Base-by-base conservation (phyloP, 2,888 invertebrate genomes). In the Agriotes lineatus region DNA sequence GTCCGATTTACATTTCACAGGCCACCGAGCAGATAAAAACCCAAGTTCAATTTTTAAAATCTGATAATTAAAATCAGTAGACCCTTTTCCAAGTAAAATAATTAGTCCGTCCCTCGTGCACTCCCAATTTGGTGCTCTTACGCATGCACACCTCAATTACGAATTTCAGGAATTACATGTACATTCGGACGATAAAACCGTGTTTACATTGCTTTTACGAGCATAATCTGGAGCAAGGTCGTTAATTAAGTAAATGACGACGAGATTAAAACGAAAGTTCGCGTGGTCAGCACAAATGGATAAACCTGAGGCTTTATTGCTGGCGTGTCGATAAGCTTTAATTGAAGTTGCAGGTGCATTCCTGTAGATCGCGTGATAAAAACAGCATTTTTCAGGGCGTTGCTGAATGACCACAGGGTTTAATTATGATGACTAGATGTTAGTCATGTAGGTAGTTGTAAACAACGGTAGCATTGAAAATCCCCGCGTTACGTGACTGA, bases 21-120 rank as follows among this genome's bases (percentile, higher is more conserved):
- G 4, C 25, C 4, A 25, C 3, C 7, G 25, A 7, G 7, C 25
- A 25, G 7, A 25, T 39, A 48, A 48, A 48, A 48, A 22, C 25
- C n/a, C 48, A 48, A 19, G 20, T 48, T 48, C 48, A 48, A 48
- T 48, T 48, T 48, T 22, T 22, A n/a, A 48, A 48, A 48, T 20
- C 48, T 22, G 48, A 48, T 48, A 48, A 48, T 22, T 20, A 20
- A 48, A 48, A 48, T 22, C 48, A 48, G 19, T 5, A 3, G 12
- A 20, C 10, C 25, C 6, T 48, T 22, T 6, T 22, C 19, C 18
- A 12, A 48, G 12, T 48, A 42, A 18, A 42, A 14, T 42, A 42
- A 42, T 42, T 42, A 42, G 7, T 42, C 1, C 16, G 9, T 42
- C 16, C 10, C 12, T 2, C n/a, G 3, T 14, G 7, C 16, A 12